phyloP scores from a whole-genome alignment of 2,888 invertebrate genomes.

The Drosophila neonasuta region DNA sequence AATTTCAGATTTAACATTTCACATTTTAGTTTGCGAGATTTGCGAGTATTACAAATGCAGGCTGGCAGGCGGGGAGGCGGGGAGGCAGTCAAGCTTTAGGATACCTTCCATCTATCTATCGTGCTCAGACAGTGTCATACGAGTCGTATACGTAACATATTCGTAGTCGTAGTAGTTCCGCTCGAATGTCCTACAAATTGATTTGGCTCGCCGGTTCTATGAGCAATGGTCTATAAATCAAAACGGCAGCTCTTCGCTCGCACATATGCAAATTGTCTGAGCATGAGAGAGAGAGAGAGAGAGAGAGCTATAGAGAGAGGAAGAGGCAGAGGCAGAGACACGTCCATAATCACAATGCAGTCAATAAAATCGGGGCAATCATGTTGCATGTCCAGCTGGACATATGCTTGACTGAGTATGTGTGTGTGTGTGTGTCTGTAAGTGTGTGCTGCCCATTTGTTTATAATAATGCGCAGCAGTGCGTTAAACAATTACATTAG shows the following conservation, averaged over 20 bases:
- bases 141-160: background rate
- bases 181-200: constrained; percentile 42
- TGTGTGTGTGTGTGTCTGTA: background rate
- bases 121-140: background rate
- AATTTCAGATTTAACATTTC: constrained; percentile 34
- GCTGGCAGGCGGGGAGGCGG: too few species aligned
- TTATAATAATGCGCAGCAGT: constrained; percentile 69
- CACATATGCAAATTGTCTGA: constrained; percentile 60
- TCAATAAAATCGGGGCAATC: constrained; percentile 68
- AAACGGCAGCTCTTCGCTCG: constrained; percentile 39
- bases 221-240: constrained; percentile 57
- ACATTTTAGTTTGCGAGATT: constrained; percentile 12
- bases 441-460: constrained; percentile 52
- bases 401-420: constrained; percentile 16
- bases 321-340: background rate
- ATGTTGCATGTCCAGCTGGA: constrained; percentile 48
- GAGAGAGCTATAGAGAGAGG: background rate
- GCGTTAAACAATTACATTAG: constrained; percentile 73
- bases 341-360: constrained; percentile 52
- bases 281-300: constrained; percentile 4
- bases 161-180: constrained; percentile 10
- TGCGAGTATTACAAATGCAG: background rate
- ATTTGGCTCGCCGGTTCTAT: constrained; percentile 33
- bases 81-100: background rate
- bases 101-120: background rate